Evolutionary conservation across 2,888 invertebrate genomes (phyloP), one percentile per base, ranked within the genome.

Genomic region (Phymatocera aterrima): DNA sequence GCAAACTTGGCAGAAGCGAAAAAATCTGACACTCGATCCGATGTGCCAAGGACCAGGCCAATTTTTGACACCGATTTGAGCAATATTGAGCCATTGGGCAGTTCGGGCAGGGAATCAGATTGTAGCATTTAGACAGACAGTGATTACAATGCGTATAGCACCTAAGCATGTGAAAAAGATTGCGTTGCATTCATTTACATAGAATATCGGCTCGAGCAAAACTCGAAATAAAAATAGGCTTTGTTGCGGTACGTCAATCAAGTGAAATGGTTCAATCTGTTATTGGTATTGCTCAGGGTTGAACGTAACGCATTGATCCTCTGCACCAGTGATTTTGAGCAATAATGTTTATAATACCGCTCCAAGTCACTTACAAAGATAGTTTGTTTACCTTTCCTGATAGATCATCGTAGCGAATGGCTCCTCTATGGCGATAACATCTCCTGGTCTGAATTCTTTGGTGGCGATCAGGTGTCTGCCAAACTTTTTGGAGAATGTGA

Each of bases 81-180:
- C 90, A 90, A 77, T 90, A 90, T 61, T 86, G 86, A 21, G 87
- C 84, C 72, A 90, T 84, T 0, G 90, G 90, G 80, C 90, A 90
- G 8, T 87, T 34, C 6, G 85, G 79, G 64, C 90, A 90, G 2
- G 90, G 87, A 77, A 88, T 89, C 78, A 90, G 81, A 80, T 89
- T 89, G 78, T 86, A 88, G 77, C 88, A 87, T 80, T 85, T 85
- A 18, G 86, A 82, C 70, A 90, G 81, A 78, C 90, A 90, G 72
- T 89, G 84, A 80, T 90, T 88, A 81, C 90, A 90, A 80, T 90
- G 90, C 6, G 90, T 90, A 78, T 90, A 90, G 80, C 85, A 88
- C 80, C 90, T 90, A 79, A n/a, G 60, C 12, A 60, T 10, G 4
- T 31, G 51, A 51, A 18, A 12, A 68, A 15, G 43, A n/a, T 46